Conservation (phyloP, 2,797 vertebrate genomes). For the Psittacula echo region DNA sequence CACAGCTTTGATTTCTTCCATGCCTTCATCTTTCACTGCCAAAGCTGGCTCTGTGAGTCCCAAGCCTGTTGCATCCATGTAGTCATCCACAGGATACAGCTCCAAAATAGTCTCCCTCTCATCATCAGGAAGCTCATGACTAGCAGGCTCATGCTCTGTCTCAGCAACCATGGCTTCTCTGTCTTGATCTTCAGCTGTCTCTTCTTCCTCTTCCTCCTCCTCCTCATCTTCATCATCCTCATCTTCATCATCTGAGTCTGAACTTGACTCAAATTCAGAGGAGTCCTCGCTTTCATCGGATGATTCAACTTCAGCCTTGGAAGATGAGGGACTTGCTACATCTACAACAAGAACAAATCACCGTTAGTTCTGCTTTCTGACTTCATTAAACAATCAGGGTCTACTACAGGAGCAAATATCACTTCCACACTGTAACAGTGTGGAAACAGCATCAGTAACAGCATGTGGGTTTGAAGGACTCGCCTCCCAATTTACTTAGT, state of each 20-base stretch:
- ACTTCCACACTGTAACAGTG: neutral
- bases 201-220: slow-evolving; percentile 66
- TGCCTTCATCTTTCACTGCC: slow-evolving; percentile 66
- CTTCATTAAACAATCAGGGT: neutral
- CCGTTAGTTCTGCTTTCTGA: neutral
- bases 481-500: neutral
- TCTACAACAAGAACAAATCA: slow-evolving; percentile 54
- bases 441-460: neutral
- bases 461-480: neutral
- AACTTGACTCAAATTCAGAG: slow-evolving; percentile 88
- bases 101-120: slow-evolving; percentile 71
- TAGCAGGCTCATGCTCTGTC: slow-evolving; percentile 35
- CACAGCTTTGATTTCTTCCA: slow-evolving; percentile 46
- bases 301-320: slow-evolving; percentile 83
- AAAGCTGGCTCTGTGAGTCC: slow-evolving; percentile 57
- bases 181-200: slow-evolving; percentile 42
- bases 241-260: slow-evolving; percentile 86
- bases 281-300: slow-evolving; percentile 86
- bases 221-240: slow-evolving; percentile 77
- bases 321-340: slow-evolving; percentile 79
- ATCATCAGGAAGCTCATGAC: slow-evolving; percentile 61
- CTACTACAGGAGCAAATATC: neutral
- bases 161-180: slow-evolving; percentile 71
- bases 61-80: slow-evolving; percentile 48
- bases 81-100: slow-evolving; percentile 56